Conservation (phyloP, 2,113 vertebrate species). For the Eurystomus gularis region DNA sequence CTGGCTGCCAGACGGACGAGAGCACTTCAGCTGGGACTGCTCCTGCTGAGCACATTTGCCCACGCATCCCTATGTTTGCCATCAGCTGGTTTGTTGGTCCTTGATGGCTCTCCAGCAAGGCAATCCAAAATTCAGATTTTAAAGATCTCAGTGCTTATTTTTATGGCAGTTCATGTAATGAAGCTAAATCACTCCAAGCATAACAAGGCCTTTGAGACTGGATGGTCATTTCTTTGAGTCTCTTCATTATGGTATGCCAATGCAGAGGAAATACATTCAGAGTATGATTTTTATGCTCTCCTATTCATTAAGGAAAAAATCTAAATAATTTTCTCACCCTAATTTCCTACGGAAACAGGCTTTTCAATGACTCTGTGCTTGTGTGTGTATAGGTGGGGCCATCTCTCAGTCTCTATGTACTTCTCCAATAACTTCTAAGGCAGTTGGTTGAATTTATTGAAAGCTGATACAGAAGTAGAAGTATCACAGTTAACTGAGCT, state of each 20-base stretch:
- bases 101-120: neutral
- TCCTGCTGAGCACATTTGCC: neutral
- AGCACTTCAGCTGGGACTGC: neutral
- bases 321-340: neutral
- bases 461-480: neutral
- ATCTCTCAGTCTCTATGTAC: neutral
- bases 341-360: neutral
- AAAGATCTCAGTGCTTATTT: neutral
- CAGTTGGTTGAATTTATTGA: neutral
- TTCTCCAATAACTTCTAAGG: neutral
- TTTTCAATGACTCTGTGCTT: neutral
- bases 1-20: neutral
- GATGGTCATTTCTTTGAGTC: neutral
- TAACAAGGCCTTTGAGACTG: neutral
- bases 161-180: neutral
- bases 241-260: neutral
- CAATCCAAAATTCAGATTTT: neutral
- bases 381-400: neutral
- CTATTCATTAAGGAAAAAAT: neutral
- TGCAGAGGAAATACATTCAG: neutral
- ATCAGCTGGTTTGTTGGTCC: neutral
- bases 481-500: neutral
- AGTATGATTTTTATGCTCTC: neutral
- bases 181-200: neutral
- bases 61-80: neutral